Evolutionary conservation across 1,140 invertebrate genomes (phyloP).

Genomic region (Tyrophagus putrescentiae): DNA sequence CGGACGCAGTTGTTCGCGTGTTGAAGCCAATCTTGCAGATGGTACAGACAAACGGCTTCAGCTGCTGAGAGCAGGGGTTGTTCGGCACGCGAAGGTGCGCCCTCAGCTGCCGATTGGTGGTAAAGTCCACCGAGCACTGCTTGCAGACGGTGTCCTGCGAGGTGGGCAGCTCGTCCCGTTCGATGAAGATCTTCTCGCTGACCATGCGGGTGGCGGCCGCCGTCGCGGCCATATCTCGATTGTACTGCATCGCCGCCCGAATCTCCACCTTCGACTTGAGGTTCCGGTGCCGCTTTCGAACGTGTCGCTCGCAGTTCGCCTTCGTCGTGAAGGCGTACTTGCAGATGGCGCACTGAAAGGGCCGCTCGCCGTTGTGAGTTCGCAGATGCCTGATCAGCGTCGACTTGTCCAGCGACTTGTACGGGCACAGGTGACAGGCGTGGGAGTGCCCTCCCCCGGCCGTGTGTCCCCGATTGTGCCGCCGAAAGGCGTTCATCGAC

Average conservation of each 20-base stretch:
- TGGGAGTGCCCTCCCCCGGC: conserved; percentile 43
- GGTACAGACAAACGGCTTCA: conserved; percentile 34
- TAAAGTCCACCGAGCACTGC: conserved; percentile 37
- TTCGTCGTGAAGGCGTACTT: conserved; percentile 93
- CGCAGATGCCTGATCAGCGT: conserved; percentile 74
- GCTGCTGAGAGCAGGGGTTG: conserved; percentile 31
- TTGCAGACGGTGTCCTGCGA: conserved; percentile 35
- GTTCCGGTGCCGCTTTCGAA: conserved; percentile 62
- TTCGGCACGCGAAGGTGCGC: conserved; percentile 35
- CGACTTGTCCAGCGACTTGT: conserved; percentile 71
- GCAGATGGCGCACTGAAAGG: conserved; percentile 81
- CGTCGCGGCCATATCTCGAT: conserved; percentile 26
- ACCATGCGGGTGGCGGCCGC: background rate
- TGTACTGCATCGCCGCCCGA: conserved; percentile 28
- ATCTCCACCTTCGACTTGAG: conserved; percentile 41
- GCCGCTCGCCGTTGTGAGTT: conserved; percentile 81
- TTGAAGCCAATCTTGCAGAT: conserved; percentile 36
- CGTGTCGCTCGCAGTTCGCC: conserved; percentile 57
- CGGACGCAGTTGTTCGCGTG: conserved; percentile 36
- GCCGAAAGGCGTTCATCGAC: conserved; percentile 50
- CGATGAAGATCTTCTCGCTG: conserved; percentile 17
- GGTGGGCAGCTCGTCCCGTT: conserved; percentile 15
- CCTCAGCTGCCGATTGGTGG: conserved; percentile 35
- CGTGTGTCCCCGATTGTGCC: conserved; percentile 54
- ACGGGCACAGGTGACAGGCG: conserved; percentile 80